Evolutionary conservation across 37 sponge, comb jelly and placozoan species (phyloP).

Genomic region (Halisarca cf. caerulea): DNA sequence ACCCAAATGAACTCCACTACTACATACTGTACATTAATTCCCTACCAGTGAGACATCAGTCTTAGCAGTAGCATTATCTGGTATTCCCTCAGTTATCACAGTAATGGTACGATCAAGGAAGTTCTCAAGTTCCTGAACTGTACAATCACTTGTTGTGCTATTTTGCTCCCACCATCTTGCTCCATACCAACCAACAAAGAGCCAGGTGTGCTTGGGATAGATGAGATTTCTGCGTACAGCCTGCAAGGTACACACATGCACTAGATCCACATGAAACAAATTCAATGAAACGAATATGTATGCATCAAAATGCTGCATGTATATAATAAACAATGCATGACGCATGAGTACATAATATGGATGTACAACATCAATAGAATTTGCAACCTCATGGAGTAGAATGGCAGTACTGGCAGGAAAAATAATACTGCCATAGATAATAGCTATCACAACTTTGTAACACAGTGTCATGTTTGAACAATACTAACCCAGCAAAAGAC

Average conservation of each 20-base stretch:
- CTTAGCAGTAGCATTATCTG: neutral
- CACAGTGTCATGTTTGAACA: no score
- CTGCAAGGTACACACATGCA: neutral
- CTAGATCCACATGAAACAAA: no score
- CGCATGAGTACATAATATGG: no score
- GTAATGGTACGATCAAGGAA: neutral
- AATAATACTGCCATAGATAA: neutral
- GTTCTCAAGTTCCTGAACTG: neutral
- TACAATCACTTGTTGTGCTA: neutral
- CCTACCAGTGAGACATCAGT: conserved; percentile 6
- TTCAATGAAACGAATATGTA: no score
- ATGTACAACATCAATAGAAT: no score
- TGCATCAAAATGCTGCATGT: no score
- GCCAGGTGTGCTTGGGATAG: neutral
- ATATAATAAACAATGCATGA: no score
- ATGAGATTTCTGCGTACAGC: neutral
- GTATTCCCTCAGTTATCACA: neutral
- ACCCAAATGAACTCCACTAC: no score
- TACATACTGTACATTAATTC: neutral
- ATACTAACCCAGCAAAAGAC: neutral
- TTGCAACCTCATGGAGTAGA: no score
- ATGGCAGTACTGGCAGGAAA: no score
- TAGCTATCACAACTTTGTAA: no score
- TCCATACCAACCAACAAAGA: conserved; percentile 17
- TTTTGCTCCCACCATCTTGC: neutral